Evolutionary conservation across 2,797 vertebrate genomes (phyloP), one percentile per base, ranked within the genome.

Genomic region (Steatocranus sp.): DNA sequence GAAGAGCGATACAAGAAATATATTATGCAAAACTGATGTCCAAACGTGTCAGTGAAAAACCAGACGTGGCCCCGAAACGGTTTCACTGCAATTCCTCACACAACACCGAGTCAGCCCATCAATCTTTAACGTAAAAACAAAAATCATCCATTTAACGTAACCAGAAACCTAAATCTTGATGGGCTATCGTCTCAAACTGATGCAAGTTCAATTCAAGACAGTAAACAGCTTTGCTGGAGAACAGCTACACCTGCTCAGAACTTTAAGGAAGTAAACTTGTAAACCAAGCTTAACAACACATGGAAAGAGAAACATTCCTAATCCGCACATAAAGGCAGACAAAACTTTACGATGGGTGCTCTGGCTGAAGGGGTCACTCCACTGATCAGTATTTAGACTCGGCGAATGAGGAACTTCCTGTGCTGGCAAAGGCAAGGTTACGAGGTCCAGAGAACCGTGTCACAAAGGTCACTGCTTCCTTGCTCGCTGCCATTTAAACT

Each of bases 351-450:
- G 78, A 82, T 83, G 80, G 78, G 53, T 17, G 81, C 75, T 81
- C 38, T 3, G 34, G 82, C 75, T 63, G 7, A 14, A 78, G 86
- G 30, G 90, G 92, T 89, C 63, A 82, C 61, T 58, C 43, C 74
- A 74, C 87, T 89, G 81, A 81, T 88, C 25, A 49, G 82, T 89
- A 86, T 88, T 89, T 88, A 78, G 32, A 83, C 85, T 75, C 7
- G 23, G 58, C 93, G 88, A 91, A 84, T 84, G 83, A 90, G 88
- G 76, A 80, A 91, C 90, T 95, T 96, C 95, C 94, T 94, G 89
- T 92, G 88, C 79, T 75, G 92, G 86, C 81, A 56, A 80, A 86
- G 85, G 78, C 80, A 78, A 90, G 88, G 91, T 90, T 85, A 87
- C 41, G 81, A 87, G 86, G 91, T 89, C 87, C 23, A 46, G 82